A percentile compares a stretch with the other conserved stretches of the same genome.
These are phyloP conservation scores for Phenganax stokvisi DNA, from an alignment of 92 coral and sea anemone species.

Conservation along the genomic window DNA sequence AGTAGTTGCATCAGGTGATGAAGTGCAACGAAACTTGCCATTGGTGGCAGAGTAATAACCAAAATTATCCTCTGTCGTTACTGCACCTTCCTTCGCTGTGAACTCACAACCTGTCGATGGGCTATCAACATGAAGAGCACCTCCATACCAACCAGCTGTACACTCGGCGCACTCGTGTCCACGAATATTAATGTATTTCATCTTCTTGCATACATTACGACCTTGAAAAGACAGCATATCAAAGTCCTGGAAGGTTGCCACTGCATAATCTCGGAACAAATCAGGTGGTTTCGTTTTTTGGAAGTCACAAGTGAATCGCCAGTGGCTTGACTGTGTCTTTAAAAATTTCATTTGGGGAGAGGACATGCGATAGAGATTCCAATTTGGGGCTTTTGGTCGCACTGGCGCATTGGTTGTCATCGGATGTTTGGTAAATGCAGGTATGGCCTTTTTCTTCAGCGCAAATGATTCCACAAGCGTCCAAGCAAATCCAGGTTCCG, in stretches of 20 bases:
- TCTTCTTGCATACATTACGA: background rate
- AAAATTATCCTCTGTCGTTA: background rate
- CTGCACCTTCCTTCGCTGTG: background rate
- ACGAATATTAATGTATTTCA: constrained; percentile 24
- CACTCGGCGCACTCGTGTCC: constrained; percentile 16
- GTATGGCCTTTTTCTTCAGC: background rate
- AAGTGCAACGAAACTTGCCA: background rate
- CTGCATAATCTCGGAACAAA: constrained; percentile 1
- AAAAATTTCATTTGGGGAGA: background rate
- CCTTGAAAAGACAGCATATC: background rate
- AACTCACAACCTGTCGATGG: background rate
- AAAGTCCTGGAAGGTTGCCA: background rate
- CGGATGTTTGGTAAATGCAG: background rate
- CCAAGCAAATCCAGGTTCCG: constrained; percentile 17
- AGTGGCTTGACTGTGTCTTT: constrained; percentile 10
- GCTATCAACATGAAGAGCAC: background rate
- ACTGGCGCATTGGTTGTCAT: background rate
- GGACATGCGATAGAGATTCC: constrained; percentile 17
- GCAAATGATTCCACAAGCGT: constrained; percentile 11
- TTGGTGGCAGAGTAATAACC: background rate
- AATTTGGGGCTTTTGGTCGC: background rate
- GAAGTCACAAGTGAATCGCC: constrained; percentile 5
- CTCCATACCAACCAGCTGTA: background rate
- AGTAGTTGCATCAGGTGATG: background rate
- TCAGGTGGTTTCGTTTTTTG: background rate